phyloP scores from a whole-genome alignment of 2,113 vertebrate genomes.

The Neolamprologus longior region DNA sequence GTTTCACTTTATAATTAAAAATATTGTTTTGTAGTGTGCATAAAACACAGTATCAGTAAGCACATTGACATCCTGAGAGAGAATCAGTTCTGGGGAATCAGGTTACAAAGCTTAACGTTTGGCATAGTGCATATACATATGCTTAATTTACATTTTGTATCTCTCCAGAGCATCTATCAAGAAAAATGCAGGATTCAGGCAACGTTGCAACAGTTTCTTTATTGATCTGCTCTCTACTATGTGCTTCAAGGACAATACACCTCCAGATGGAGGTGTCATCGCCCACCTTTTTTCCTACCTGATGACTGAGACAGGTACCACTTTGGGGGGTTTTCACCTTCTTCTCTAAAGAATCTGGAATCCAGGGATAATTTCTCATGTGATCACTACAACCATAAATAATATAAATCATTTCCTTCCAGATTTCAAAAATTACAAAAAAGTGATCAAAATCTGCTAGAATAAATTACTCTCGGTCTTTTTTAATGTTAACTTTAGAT shows the following conservation, averaged over 20 bases:
- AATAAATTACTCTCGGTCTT: not conserved
- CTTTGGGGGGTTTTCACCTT: rapidly evolving
- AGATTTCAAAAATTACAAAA: not conserved
- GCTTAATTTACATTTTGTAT: not conserved
- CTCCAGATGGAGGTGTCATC: slow-evolving; percentile 68
- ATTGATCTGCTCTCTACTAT: slow-evolving; percentile 76
- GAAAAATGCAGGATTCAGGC: slow-evolving; percentile 65
- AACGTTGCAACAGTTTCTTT: slow-evolving; percentile 78
- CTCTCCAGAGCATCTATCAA: slow-evolving; percentile 12
- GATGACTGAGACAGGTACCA: slow-evolving; percentile 50
- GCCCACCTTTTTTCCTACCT: slow-evolving; percentile 64
- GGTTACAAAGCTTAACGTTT: not conserved
- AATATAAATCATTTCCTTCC: not conserved
- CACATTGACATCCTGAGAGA: not conserved
- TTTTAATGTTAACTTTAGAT: not conserved
- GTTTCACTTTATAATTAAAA: not conserved
- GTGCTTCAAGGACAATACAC: slow-evolving; percentile 78
- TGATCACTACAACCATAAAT: not conserved
- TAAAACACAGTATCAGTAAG: not conserved
- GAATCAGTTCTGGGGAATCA: not conserved
- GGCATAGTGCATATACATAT: not conserved
- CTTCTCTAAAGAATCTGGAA: not conserved
- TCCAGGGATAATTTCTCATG: not conserved
- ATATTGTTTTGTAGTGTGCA: not conserved
- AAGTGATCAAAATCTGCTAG: not conserved